Evolutionary conservation across 2,113 vertebrate species (phyloP).

Genomic region (Myotis yumanensis): DNA sequence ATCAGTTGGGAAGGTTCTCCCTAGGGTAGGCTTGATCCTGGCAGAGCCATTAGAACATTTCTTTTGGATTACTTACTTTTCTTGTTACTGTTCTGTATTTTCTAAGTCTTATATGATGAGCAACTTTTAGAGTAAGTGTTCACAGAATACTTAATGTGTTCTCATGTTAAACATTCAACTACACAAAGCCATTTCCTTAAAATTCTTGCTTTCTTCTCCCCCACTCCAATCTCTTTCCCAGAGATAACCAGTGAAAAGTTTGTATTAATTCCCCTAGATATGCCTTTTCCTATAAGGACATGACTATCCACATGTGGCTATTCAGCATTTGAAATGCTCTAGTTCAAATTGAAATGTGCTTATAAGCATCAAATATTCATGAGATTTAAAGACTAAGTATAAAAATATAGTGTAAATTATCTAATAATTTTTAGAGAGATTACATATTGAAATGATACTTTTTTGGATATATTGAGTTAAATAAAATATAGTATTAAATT

Average conservation of each 20-base stretch:
- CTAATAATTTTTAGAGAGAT: conserved; percentile 17
- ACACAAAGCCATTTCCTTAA: not conserved
- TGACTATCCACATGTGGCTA: not conserved
- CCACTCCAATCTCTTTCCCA: not conserved
- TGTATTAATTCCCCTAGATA: not conserved
- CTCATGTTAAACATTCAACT: not conserved
- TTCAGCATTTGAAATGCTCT: not conserved
- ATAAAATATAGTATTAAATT: conserved; percentile 39
- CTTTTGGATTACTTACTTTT: not conserved
- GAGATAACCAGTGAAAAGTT: not conserved
- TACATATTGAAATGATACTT: not conserved
- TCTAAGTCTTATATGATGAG: not conserved
- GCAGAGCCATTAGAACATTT: not conserved
- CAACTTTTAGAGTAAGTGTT: conserved; percentile 23
- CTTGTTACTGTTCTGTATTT: not conserved
- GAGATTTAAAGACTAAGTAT: not conserved
- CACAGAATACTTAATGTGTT: not conserved
- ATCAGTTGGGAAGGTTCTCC: not conserved
- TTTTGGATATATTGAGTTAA: not conserved
- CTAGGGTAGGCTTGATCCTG: not conserved
- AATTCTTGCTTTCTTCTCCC: not conserved
- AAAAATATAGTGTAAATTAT: not conserved
- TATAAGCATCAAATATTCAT: not conserved
- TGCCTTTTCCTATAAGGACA: not conserved
- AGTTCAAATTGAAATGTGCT: not conserved